Percentiles rank a stretch among this genome's conserved stretches.
Conservation (phyloP, 2,797 vertebrate species). For the Lerista edwardsae region DNA sequence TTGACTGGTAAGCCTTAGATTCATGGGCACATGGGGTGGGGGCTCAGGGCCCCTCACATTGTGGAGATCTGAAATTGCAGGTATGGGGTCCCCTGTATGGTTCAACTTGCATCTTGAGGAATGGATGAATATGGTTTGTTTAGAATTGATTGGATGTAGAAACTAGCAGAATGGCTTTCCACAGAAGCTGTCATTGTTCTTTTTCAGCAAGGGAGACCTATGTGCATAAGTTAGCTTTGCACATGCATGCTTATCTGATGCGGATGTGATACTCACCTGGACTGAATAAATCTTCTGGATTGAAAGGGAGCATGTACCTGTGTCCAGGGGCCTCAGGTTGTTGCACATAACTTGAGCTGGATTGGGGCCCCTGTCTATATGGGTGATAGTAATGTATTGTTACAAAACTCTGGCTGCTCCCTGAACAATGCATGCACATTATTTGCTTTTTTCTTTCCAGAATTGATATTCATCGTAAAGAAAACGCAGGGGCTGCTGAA, state of each 20-base stretch:
- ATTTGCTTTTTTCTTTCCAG: conserved; percentile 73
- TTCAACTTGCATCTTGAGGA: background rate
- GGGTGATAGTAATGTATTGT: background rate
- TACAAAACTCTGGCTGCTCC: background rate
- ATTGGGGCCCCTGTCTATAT: background rate
- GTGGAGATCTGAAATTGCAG: too few relatives aligned
- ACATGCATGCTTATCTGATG: background rate
- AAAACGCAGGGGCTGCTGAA: conserved; percentile 97
- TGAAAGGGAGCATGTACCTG: background rate
- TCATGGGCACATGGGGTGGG: too few relatives aligned
- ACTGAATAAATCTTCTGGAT: background rate
- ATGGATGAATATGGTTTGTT: background rate
- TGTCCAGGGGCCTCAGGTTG: background rate
- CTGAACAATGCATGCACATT: conserved; percentile 6
- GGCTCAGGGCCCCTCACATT: too few relatives aligned
- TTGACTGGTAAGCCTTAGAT: too few relatives aligned
- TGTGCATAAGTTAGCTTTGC: background rate
- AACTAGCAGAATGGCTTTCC: background rate
- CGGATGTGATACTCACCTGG: background rate
- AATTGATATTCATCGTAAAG: conserved; percentile 98
- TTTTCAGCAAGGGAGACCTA: background rate
- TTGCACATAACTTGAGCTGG: background rate
- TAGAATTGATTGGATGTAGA: background rate
- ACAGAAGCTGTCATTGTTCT: background rate
- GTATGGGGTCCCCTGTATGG: too few relatives aligned